Percentiles rank a stretch among this genome's conserved stretches.
Evolutionary conservation across 1,140 invertebrate genomes (phyloP).

Genomic region (Drosophila setifemur): DNA sequence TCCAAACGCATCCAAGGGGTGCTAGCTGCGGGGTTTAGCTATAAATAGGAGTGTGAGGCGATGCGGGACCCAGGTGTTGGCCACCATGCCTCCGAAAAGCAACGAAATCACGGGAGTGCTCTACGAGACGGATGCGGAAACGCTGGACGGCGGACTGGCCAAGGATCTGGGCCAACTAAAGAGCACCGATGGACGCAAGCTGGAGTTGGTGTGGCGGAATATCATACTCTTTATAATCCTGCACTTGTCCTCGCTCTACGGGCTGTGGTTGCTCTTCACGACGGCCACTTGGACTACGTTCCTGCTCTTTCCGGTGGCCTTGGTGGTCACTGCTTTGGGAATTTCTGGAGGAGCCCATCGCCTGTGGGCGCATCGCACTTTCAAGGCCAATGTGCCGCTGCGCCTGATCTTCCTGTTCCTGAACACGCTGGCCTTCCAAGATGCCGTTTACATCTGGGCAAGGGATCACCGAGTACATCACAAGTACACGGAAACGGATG

Average conservation of each 20-base stretch:
- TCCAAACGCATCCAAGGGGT: neutral
- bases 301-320: slow-evolving; percentile 27
- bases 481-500: slow-evolving; percentile 97
- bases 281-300: slow-evolving; percentile 89
- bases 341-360: slow-evolving; percentile 97
- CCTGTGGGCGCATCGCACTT: slow-evolving; percentile 96
- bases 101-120: slow-evolving; percentile 84
- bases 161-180: slow-evolving; percentile 80
- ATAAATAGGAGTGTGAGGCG: slow-evolving; percentile 1
- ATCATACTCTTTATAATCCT: slow-evolving; percentile 92
- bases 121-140: slow-evolving; percentile 85
- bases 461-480: slow-evolving; percentile 98
- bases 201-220: slow-evolving; percentile 95
- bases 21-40: neutral
- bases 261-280: slow-evolving; percentile 90
- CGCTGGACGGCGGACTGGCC: slow-evolving; percentile 83
- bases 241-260: slow-evolving; percentile 93
- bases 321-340: slow-evolving; percentile 86
- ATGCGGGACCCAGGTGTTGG: neutral
- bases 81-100: slow-evolving; percentile 44
- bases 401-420: slow-evolving; percentile 89
- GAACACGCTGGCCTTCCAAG: slow-evolving; percentile 95
- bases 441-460: slow-evolving; percentile 95
- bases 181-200: slow-evolving; percentile 75
- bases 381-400: slow-evolving; percentile 95